Base-by-base conservation (phyloP, 1,140 invertebrate species). In the Atta texana region DNA sequence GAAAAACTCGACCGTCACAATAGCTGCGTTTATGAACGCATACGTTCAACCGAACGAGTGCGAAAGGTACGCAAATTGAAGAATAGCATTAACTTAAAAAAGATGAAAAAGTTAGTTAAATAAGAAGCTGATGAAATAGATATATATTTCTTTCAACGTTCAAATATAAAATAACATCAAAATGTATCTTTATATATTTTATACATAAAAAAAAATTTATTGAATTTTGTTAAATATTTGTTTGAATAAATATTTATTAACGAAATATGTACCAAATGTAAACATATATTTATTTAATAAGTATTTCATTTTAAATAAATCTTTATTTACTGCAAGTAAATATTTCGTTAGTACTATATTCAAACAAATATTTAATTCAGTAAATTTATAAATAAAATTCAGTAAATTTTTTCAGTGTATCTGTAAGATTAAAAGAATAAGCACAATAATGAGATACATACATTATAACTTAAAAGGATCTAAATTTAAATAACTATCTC, bases 1-100 rank as follows among this genome's bases (percentile, higher is more conserved):
- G 44, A 88, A 87, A 88, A 76, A 88, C 90, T 91, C 80, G 21
- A 14, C 80, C 21, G n/a, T 64, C 49, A 87, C 86, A 87, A 87
- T 87, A 64, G 81, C 28, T 51, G 51, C 61, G 86, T 86, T 80
- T 86, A 69, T 84, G 69, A 84, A 84, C 80, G 80, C 39, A 2
- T 68, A 75, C 80, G 57, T 75, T 49, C 39, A 49, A 57, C 34
- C 63, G 66, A 74, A 74, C 57, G 59, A 49, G 24, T 39, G n/a
- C n/a, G n/a, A 61, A 63, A 75, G n/a, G 57, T 75, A 61, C 28
- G 69, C 16, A 63, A 84, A 84, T 75, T 74, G 55, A 75, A 75
- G 44, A 84, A 75, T 84, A 63, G 39, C n/a, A 51, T 74, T 75
- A 75, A 84, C 14, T 44, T 21, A 61, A 61, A 74, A 57, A 61